Evolutionary conservation across 2,888 invertebrate species (phyloP), one percentile per base, ranked within the genome.

Genomic region (Erynnis tages): DNA sequence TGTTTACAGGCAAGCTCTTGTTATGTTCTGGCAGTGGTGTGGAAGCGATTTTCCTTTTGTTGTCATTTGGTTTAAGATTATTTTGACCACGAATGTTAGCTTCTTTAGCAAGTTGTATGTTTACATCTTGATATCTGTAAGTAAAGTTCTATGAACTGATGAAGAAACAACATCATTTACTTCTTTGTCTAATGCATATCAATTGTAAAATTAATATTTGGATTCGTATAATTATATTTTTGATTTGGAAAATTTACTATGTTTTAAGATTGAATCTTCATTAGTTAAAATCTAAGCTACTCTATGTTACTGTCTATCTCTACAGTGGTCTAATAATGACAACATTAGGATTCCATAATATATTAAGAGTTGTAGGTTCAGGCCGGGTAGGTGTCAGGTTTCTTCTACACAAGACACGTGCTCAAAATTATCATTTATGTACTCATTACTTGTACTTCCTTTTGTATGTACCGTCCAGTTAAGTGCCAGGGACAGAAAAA

Each of bases 391-490:
- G 80, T 80, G 78, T 76, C 69, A 74, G 79, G 81, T 73, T 83
- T 83, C 79, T 68, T 75, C 84, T 87, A 87, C 76, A 81, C 84
- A 86, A 84, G 83, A 83, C 87, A 84, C 86, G 87, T 87, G 87
- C 87, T 76, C 76, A 78, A 71, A 76, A 76, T 79, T 77, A 85
- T 79, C 79, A 85, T 82, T 78, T 81, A 72, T 85, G 73, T 80
- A 86, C 79, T 84, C 75, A 85, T 87, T 88, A 88, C 88, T 88
- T 88, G 88, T 88, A 88, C 88, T 88, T 88, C 88, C 88, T 88
- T 86, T 38, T 67, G 69, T 60, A 61, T 73, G 69, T 73, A 75
- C 71, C 76, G 72, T 82, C 82, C 87, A 61, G 78, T 69, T 71
- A 69, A 69, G 86, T 87, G 87, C 87, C 80, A 84, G 83, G 85